Conservation (phyloP, 1,140 invertebrate genomes). For the Notospermus geniculatus region DNA sequence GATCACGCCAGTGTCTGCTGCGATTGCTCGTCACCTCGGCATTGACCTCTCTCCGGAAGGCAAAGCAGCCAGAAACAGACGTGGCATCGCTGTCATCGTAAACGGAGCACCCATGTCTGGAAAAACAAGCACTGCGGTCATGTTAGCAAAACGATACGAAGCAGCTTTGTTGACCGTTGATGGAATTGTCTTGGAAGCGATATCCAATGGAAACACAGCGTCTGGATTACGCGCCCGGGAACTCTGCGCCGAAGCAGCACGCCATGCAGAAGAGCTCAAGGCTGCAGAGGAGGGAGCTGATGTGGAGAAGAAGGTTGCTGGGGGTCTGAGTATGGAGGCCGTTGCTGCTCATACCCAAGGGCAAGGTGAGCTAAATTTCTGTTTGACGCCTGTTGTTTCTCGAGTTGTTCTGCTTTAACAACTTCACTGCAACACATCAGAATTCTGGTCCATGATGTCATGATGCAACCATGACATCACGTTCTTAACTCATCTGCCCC, state of each 20-base stretch:
- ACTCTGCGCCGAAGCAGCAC: conserved; percentile 50
- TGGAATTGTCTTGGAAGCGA: conserved; percentile 51
- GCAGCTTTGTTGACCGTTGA: conserved; percentile 53
- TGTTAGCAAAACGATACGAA: conserved; percentile 52
- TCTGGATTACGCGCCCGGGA: conserved; percentile 47
- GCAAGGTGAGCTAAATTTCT: conserved; percentile 16
- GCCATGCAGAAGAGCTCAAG: conserved; percentile 44
- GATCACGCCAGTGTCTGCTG: conserved; percentile 54
- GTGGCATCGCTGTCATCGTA: conserved; percentile 54
- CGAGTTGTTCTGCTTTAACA: too few species aligned
- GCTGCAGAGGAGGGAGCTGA: conserved; percentile 38
- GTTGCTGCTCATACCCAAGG: conserved; percentile 52
- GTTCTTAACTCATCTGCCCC: too few species aligned
- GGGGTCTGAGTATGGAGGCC: conserved; percentile 52
- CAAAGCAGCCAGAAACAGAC: conserved; percentile 51
- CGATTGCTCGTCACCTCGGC: conserved; percentile 54
- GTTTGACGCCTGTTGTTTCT: background rate
- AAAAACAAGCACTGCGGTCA: conserved; percentile 47
- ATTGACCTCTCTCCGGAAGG: conserved; percentile 55
- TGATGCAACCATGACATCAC: too few species aligned
- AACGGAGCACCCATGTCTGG: conserved; percentile 53
- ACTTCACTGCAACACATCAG: too few species aligned
- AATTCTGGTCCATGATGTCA: too few species aligned
- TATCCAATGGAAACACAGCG: conserved; percentile 48
- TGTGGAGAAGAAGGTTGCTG: conserved; percentile 37